These are phyloP conservation scores for Drosophila nebulosa DNA, from an alignment of 1,140 invertebrate genomes.

Conservation along the genomic window DNA sequence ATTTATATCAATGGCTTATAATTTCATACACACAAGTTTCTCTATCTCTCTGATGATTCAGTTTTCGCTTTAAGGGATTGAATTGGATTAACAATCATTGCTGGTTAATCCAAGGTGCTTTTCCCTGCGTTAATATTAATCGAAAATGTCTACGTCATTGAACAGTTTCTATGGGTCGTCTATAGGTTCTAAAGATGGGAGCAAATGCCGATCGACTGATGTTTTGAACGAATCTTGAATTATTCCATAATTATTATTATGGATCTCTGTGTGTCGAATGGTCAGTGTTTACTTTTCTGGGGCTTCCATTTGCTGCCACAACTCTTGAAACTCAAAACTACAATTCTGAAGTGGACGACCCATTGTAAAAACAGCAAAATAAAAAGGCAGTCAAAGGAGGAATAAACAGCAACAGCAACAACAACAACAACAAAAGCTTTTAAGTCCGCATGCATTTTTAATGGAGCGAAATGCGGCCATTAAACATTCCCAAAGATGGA, in stretches of 20 bases:
- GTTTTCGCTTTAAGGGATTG: constrained; percentile 33
- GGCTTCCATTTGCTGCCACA: background rate
- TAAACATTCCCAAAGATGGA: constrained; percentile 62
- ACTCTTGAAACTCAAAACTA: background rate
- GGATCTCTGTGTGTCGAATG: no score
- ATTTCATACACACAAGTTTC: constrained; percentile 57
- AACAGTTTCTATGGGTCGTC: no score
- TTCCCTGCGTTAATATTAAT: no score
- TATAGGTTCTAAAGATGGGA: no score
- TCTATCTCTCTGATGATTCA: background rate
- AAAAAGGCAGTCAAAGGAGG: constrained; percentile 19
- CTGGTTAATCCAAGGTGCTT: no score
- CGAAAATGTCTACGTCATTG: no score
- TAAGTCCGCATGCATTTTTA: constrained; percentile 76
- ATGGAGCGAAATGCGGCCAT: constrained; percentile 76
- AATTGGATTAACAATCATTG: constrained; percentile 65
- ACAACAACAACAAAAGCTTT: constrained; percentile 68
- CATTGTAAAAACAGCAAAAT: background rate
- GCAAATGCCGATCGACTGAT: no score
- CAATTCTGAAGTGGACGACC: background rate
- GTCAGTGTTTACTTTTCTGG: no score
- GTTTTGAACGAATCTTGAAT: no score
- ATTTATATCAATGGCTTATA: constrained; percentile 78
- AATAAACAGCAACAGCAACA: constrained; percentile 19
- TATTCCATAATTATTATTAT: no score